A percentile compares a stretch with the other conserved stretches of the same genome.
Evolutionary conservation across 2,113 vertebrate species (phyloP).

Genomic region (Pterocles burchelli): DNA sequence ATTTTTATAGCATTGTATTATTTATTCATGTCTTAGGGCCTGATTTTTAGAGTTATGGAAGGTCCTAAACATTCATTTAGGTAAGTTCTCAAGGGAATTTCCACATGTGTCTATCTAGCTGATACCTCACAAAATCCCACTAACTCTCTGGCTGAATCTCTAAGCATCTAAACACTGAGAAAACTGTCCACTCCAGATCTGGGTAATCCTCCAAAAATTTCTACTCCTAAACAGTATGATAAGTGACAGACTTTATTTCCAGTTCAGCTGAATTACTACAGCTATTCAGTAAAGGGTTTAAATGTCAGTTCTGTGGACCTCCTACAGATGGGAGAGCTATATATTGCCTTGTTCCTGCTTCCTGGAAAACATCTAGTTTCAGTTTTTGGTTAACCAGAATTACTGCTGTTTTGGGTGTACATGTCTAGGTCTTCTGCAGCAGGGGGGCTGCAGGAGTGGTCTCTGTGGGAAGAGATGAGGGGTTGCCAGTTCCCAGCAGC

Average conservation of each 20-base stretch:
- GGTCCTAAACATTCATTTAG: not conserved
- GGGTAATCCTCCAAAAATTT: not conserved
- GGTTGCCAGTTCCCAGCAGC: not conserved
- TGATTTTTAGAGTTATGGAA: not conserved
- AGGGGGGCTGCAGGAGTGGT: not conserved
- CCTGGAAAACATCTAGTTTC: not conserved
- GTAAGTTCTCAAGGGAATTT: not conserved
- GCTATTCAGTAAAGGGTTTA: not conserved
- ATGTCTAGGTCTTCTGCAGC: not conserved
- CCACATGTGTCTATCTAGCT: fast-evolving
- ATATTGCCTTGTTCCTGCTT: not conserved
- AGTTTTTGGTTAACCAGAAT: not conserved
- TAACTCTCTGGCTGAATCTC: not conserved
- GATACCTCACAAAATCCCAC: not conserved
- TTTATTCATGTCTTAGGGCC: not conserved
- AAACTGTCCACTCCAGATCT: not conserved
- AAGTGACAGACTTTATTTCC: not conserved
- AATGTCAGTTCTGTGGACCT: fast-evolving
- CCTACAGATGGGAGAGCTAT: not conserved
- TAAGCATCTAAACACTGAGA: not conserved
- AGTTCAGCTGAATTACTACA: not conserved
- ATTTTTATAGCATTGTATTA: not conserved
- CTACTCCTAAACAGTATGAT: not conserved
- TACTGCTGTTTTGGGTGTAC: not conserved
- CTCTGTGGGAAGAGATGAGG: not conserved